These are phyloP conservation scores for Polydrusus cervinus DNA, from an alignment of 2,888 invertebrate species.

Conservation along the genomic window DNA sequence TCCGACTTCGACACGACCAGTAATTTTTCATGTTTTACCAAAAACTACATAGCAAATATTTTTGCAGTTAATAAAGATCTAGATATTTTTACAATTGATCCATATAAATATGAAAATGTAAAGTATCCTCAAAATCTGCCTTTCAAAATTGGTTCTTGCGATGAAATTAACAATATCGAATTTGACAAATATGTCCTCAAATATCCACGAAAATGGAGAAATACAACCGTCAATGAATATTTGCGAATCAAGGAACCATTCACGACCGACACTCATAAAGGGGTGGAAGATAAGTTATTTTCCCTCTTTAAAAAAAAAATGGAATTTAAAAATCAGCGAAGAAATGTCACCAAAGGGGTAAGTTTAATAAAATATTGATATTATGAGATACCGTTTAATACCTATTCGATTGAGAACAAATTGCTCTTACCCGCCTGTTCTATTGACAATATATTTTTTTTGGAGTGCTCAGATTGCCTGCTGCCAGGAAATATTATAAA, in stretches of 20 bases:
- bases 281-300: slow-evolving; percentile 25
- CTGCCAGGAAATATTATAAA: too few species aligned
- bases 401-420: too few species aligned
- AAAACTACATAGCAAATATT: slow-evolving; percentile 15
- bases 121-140: slow-evolving; percentile 8
- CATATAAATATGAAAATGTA: slow-evolving; percentile 30
- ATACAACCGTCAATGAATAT: slow-evolving; percentile 22
- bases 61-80: slow-evolving; percentile 3
- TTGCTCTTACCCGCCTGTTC: too few species aligned
- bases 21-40: slow-evolving; percentile 25
- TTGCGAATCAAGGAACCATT: slow-evolving; percentile 16
- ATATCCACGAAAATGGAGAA: slow-evolving; percentile 31
- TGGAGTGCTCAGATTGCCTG: too few species aligned
- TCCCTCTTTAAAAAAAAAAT: neutral
- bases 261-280: neutral
- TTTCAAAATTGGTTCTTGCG: slow-evolving; percentile 15
- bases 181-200: neutral
- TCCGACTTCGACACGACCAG: neutral
- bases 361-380: neutral
- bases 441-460: too few species aligned
- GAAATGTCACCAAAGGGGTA: neutral
- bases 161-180: neutral
- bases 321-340: neutral
- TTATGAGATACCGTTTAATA: too few species aligned
- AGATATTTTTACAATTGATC: slow-evolving; percentile 23